These are phyloP conservation scores for Axea sp. DNA, from an alignment of 2,888 invertebrate genomes.

Conservation along the genomic window DNA sequence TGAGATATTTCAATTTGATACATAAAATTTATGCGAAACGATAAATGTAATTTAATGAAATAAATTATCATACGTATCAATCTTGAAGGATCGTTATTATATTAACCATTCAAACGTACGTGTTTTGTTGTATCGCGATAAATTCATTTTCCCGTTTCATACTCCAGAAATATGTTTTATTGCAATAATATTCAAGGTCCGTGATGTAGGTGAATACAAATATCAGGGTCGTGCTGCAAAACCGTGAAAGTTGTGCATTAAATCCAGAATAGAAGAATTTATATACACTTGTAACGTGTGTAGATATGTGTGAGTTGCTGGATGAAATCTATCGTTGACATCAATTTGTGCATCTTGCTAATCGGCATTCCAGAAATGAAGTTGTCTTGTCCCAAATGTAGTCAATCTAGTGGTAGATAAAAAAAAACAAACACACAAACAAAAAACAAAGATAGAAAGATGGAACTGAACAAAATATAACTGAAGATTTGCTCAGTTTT, in stretches of 20 bases:
- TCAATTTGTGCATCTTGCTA: no score
- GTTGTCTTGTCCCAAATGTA: no score
- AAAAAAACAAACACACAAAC: no score
- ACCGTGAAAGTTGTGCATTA: constrained; percentile 22
- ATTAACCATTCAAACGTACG: constrained; percentile 6
- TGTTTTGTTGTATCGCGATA: constrained; percentile 12
- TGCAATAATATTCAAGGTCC: constrained; percentile 34
- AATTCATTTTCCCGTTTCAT: constrained; percentile 11
- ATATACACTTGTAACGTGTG: neutral
- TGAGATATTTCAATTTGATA: neutral
- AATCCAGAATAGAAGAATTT: constrained; percentile 14
- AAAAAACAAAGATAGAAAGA: no score
- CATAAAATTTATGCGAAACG: no score
- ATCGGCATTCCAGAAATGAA: no score
- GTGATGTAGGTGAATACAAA: constrained; percentile 32
- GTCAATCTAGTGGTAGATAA: no score
- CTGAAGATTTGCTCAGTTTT: no score
- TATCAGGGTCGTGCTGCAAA: constrained; percentile 21
- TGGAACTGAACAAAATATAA: no score
- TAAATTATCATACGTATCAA: neutral
- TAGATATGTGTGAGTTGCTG: neutral
- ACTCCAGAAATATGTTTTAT: constrained; percentile 16
- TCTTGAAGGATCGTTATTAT: constrained; percentile 5
- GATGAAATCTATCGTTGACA: constrained; percentile 12
- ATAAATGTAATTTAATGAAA: neutral